Conservation (phyloP, 35 echinoderm and acorn worm species). For the Nesometra sesokonis region DNA sequence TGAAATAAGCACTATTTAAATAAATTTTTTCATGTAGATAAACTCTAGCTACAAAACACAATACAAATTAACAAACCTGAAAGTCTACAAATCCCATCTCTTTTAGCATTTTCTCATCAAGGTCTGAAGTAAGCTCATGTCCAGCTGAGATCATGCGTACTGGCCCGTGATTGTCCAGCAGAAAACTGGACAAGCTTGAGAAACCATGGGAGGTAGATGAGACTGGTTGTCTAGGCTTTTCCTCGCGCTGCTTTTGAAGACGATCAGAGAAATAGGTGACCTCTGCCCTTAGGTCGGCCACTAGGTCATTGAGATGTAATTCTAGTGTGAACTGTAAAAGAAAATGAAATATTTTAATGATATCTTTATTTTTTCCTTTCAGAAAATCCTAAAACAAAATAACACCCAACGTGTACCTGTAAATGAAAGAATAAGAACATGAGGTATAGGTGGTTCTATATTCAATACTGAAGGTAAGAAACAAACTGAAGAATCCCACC, state of each 20-base stretch:
- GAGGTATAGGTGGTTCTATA: too few species aligned
- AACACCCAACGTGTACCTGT: too few species aligned
- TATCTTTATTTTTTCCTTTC: too few species aligned
- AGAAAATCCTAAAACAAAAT: too few species aligned
- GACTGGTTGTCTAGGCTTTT: neutral
- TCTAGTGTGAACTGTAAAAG: constrained; percentile 60
- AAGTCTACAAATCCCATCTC: constrained; percentile 66
- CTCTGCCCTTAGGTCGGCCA: constrained; percentile 69
- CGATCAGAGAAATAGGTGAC: constrained; percentile 55
- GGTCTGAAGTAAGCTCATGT: constrained; percentile 72
- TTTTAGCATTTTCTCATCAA: constrained; percentile 72
- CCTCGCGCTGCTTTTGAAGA: constrained; percentile 37
- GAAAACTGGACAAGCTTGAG: neutral
- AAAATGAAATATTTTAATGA: too few species aligned
- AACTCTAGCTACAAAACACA: too few species aligned
- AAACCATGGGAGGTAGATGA: neutral
- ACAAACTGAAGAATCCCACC: too few species aligned
- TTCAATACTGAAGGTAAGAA: too few species aligned
- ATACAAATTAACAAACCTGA: constrained; percentile 50
- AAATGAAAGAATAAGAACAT: too few species aligned
- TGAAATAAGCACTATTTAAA: too few species aligned
- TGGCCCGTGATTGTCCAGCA: constrained; percentile 21
- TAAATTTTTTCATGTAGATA: too few species aligned
- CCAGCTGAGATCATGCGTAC: constrained; percentile 75
- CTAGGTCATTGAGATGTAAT: constrained; percentile 41